Conservation (phyloP, 2,797 vertebrate species). For the Lerista edwardsae region DNA sequence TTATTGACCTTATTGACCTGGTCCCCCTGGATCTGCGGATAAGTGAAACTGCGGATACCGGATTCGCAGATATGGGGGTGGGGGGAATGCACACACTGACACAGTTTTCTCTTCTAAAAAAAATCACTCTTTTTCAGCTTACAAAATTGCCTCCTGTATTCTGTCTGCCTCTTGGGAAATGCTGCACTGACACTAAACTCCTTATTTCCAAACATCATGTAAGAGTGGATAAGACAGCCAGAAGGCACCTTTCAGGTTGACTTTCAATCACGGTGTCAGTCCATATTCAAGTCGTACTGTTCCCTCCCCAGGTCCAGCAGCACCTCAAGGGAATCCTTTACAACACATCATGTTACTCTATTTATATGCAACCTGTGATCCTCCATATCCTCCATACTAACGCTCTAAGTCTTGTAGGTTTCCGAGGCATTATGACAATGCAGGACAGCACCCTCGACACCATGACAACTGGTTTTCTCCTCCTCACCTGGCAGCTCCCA, state of each 20-base stretch:
- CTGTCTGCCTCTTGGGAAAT: neutral
- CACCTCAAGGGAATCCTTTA: neutral
- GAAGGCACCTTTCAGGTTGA: fast-evolving
- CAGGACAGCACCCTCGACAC: neutral
- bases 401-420: neutral
- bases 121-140: neutral
- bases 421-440: neutral
- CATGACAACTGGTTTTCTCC: neutral
- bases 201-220: fast-evolving
- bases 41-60: too few relatives aligned
- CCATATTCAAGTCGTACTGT: neutral
- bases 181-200: neutral
- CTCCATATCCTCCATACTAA: neutral
- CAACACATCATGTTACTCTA: neutral
- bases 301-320: neutral
- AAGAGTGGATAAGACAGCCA: fast-evolving
- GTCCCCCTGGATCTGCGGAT: too few relatives aligned
- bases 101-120: slow-evolving; percentile 6
- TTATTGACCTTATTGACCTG: too few relatives aligned
- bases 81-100: neutral
- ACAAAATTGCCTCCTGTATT: neutral
- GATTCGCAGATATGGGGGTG: too few relatives aligned
- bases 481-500: neutral
- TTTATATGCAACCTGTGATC: neutral
- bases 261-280: neutral